A percentile compares a stretch with the other conserved stretches of the same genome.
phyloP scores from a whole-genome alignment of 2,888 invertebrate species.

The Pogonocherus hispidulus region DNA sequence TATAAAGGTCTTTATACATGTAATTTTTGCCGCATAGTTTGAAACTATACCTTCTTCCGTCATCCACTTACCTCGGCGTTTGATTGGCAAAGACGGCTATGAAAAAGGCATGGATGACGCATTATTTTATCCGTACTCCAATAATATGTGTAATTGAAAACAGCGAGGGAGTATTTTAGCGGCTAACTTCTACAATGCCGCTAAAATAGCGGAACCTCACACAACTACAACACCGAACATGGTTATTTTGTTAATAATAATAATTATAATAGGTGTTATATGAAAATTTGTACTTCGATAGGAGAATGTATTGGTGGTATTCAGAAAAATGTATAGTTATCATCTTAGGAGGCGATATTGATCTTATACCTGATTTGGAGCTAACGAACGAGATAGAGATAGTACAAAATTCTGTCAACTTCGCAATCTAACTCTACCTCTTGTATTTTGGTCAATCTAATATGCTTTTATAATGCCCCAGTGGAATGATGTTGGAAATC shows the following conservation, averaged over 20 bases:
- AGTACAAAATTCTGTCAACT: conserved; percentile 14
- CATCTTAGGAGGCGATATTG: not conserved
- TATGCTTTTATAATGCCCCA: too few species aligned
- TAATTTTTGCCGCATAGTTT: too few species aligned
- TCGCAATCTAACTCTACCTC: not conserved
- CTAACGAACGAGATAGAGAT: too few species aligned
- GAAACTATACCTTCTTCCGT: too few species aligned
- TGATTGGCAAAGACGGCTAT: too few species aligned
- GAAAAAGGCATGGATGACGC: too few species aligned
- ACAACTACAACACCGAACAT: conserved; percentile 66
- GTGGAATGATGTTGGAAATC: too few species aligned
- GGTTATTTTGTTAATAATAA: conserved; percentile 59
- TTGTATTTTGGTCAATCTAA: too few species aligned
- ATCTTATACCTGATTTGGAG: not conserved
- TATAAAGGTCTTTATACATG: too few species aligned
- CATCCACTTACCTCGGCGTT: too few species aligned
- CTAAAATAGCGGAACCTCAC: conserved; percentile 55
- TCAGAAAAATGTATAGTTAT: conserved; percentile 45
- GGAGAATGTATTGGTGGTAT: conserved; percentile 58
- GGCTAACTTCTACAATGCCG: conserved; percentile 56
- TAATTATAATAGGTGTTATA: conserved; percentile 58
- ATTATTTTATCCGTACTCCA: not conserved
- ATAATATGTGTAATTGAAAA: conserved; percentile 65
- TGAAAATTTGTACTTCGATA: conserved; percentile 68
- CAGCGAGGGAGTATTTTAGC: conserved; percentile 67